A percentile compares a stretch with the other conserved stretches of the same genome.
These are phyloP conservation scores for Gambusia yucatana DNA, from an alignment of 2,797 vertebrate species.

Conservation along the genomic window DNA sequence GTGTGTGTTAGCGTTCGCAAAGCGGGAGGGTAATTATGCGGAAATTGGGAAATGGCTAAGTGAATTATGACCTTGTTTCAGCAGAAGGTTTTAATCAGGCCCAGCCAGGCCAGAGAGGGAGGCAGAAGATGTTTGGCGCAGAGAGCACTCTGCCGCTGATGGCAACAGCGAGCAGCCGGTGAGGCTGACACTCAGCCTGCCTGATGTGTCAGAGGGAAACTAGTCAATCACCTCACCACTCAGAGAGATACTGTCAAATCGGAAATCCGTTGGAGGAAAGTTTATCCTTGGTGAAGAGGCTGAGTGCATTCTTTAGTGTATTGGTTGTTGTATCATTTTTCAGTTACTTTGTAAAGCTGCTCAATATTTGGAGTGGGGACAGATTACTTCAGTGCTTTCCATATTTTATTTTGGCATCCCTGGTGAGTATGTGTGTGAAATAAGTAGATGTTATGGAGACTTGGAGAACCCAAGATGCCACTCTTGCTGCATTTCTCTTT, in stretches of 20 bases:
- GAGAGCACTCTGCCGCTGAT: constrained; percentile 40
- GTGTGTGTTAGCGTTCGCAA: constrained; percentile 45
- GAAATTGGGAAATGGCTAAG: constrained; percentile 81
- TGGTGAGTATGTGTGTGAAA: not conserved
- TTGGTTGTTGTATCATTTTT: not conserved
- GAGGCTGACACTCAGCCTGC: constrained; percentile 35
- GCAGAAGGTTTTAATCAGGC: constrained; percentile 77
- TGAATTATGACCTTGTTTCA: constrained; percentile 82
- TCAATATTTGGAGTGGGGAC: not conserved
- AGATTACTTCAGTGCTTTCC: not conserved
- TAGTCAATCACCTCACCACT: constrained; percentile 15
- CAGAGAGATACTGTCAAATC: constrained; percentile 3
- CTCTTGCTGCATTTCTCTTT: not conserved
- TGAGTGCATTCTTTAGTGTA: not conserved
- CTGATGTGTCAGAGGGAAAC: constrained; percentile 40
- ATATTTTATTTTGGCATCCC: not conserved
- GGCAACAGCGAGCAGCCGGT: constrained; percentile 45
- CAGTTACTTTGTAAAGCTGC: not conserved
- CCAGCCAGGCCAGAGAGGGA: constrained; percentile 57
- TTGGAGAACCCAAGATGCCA: not conserved
- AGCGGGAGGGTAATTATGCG: constrained; percentile 76
- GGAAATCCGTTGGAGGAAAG: constrained; percentile 2
- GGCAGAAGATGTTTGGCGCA: constrained; percentile 42
- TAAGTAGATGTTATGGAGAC: not conserved
- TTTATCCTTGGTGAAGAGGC: not conserved